Base-by-base conservation (phyloP, 2,797 vertebrate species). In the Ibycter americanus region DNA sequence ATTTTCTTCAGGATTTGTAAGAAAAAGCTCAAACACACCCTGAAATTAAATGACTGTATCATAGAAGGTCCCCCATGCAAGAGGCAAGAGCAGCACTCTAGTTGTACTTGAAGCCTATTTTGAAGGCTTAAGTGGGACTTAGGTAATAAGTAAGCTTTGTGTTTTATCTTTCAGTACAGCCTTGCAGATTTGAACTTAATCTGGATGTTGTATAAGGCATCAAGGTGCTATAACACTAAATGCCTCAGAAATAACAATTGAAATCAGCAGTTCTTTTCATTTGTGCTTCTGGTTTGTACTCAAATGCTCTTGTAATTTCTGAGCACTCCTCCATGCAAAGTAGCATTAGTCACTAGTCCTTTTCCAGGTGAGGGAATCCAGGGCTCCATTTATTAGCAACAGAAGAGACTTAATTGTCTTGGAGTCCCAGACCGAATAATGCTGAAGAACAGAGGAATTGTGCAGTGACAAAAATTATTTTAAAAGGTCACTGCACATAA, bases 131-230 rank as follows among this genome's bases (percentile, higher is more conserved):
- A 87, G 61, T 51, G 62, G 72, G 79, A 72, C 82, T 92, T 89
- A 6, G 12, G 67, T 66, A 92, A 58, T 83, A 89, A 95, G 42
- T 55, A 89, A 42, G 44, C n/a, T 90, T 95, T 91, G 61, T 87
- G 38, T 62, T 93, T 94, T 94, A 89, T 93, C 92, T 95, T 76
- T 36, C 76, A 66, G 68, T 31, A 83, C 76, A 92, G 71, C 61
- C 54, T 62, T 72, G 56, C 21, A 91, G 72, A 81, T 94, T 89
- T 80, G 40, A 52, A 26, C 38, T 91, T 92, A 87, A 94, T 95
- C 90, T 29, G 9, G 26, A 26, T 65, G 46, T 65, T 44, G 38
- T 55, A 26, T 38, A 36, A 71, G 65, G 40, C 90, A 83, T 78
- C 74, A 72, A 89, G 90, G 68, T 90, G 13, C 31, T 71, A 4